A percentile compares a stretch with the other conserved stretches of the same genome.
These are phyloP conservation scores for Serranus cabrilla DNA, from an alignment of 2,797 vertebrate genomes.

Conservation along the genomic window DNA sequence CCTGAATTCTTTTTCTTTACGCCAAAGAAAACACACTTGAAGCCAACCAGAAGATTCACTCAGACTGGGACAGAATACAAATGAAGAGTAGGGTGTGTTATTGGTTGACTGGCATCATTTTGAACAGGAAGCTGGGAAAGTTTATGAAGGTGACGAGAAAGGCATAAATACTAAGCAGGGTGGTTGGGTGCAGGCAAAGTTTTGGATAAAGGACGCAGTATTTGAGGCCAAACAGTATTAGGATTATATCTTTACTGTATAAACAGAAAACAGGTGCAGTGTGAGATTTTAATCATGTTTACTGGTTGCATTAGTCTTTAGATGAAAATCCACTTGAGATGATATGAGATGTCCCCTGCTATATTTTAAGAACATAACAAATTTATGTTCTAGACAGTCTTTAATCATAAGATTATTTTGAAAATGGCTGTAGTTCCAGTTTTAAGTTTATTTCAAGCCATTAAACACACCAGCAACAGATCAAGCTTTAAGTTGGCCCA, in stretches of 20 bases:
- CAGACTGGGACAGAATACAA: slow-evolving; percentile 61
- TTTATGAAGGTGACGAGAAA: slow-evolving; percentile 51
- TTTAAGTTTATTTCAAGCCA: neutral
- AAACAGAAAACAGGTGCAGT: slow-evolving; percentile 1
- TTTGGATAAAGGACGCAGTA: slow-evolving; percentile 24
- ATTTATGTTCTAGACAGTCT: too few relatives aligned
- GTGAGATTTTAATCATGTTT: slow-evolving; percentile 25
- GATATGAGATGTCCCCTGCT: neutral
- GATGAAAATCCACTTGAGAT: neutral
- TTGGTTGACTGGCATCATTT: slow-evolving; percentile 49
- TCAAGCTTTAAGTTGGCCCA: neutral
- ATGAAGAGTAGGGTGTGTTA: slow-evolving; percentile 43
- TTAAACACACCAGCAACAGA: neutral
- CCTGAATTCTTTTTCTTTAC: slow-evolving; percentile 45
- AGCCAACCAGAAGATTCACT: slow-evolving; percentile 54
- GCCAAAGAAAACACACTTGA: slow-evolving; percentile 44
- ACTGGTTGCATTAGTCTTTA: slow-evolving; percentile 10
- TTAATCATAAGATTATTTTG: too few relatives aligned
- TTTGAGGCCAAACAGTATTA: neutral
- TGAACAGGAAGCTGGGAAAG: slow-evolving; percentile 22
- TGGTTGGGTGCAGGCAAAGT: slow-evolving; percentile 8
- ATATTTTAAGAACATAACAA: neutral
- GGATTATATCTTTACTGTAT: slow-evolving; percentile 20
- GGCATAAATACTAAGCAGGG: slow-evolving; percentile 4
- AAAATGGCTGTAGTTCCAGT: neutral